A percentile compares a stretch with the other conserved stretches of the same genome.
phyloP scores from a whole-genome alignment of 2,797 vertebrate genomes.

The Alca torda region DNA sequence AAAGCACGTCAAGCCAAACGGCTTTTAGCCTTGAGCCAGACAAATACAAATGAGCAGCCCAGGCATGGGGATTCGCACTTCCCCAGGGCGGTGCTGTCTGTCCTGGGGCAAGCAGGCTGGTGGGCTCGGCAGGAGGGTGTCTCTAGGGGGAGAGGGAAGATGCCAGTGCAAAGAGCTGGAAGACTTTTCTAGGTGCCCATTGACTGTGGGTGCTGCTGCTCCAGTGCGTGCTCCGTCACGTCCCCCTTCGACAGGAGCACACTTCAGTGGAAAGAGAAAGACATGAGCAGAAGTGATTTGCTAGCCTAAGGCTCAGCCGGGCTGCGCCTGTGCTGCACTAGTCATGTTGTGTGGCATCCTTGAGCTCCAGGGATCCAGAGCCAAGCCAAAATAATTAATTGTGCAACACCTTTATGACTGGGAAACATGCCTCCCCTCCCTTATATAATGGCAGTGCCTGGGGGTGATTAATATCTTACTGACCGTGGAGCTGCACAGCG shows the following conservation, averaged over 20 bases:
- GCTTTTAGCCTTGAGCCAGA: not conserved
- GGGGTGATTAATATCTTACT: not conserved
- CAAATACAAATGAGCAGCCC: not conserved
- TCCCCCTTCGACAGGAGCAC: not conserved
- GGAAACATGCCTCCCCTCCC: conserved; percentile 11
- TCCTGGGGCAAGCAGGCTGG: too few species aligned
- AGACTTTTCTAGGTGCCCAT: not conserved
- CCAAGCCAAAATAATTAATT: conserved; percentile 54
- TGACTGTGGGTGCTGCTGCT: not conserved
- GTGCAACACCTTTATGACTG: conserved; percentile 44
- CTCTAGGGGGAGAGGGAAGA: not conserved
- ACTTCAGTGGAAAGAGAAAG: not conserved
- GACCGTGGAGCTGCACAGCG: rapidly evolving
- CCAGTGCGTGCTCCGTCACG: not conserved
- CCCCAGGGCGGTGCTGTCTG: not conserved
- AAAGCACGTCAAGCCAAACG: not conserved
- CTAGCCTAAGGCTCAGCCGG: conserved; percentile 11
- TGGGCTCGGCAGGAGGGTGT: rapidly evolving
- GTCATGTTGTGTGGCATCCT: conserved; percentile 30
- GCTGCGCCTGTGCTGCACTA: not conserved
- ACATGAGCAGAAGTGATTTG: not conserved
- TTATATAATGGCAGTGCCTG: not conserved
- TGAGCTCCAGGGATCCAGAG: not conserved
- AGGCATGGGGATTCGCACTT: not conserved
- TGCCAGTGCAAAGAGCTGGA: not conserved